Evolutionary conservation across 2,888 invertebrate genomes (phyloP), one percentile per base, ranked within the genome.

Genomic region (Malacosoma neustria): DNA sequence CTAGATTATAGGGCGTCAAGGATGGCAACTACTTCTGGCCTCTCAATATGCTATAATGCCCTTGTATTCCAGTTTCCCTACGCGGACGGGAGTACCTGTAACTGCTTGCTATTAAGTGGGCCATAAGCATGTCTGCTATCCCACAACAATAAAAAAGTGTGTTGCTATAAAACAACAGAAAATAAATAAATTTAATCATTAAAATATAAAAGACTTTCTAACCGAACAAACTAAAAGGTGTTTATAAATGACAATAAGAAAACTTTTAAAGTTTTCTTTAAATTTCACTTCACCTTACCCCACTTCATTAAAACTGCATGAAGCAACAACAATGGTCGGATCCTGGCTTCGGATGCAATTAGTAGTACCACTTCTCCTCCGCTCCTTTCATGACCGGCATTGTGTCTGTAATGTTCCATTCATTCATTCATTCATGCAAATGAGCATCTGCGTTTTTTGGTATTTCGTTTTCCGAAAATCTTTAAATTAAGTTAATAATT

Each of bases 281-380:
- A 47, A 57, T 76, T 68, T 72, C 71, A 67, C 64, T 68, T 59
- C 63, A 71, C 68, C 65, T 69, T 54, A 51, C 50, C 60, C 67
- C 62, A 66, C 73, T 77, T 79, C 76, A 77, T 80, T 80, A 77
- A 72, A 70, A 67, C 61, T 60, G 62, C 61, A 61, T 62, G 60
- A 60, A 49, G 43, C 50, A 61, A 65, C 65, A 61, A 73, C 76
- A 73, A 75, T 74, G 58, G 67, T 46, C 59, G 61, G 63, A 64
- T 58, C 54, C 52, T 54, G 60, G 54, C 49, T 57, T 59, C 64
- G 70, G 69, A 75, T 73, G 75, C 73, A 77, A 80, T 81, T 80
- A 81, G 56, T 52, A 56, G 39, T 46, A 43, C 44, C 43, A 39
- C 38, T 33, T 38, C 32, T 29, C 31, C 46, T 43, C 49, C 39